A percentile compares a stretch with the other conserved stretches of the same genome.
Conservation (phyloP, 92 coral and sea anemone genomes). For the Zoanthus solanderi region DNA sequence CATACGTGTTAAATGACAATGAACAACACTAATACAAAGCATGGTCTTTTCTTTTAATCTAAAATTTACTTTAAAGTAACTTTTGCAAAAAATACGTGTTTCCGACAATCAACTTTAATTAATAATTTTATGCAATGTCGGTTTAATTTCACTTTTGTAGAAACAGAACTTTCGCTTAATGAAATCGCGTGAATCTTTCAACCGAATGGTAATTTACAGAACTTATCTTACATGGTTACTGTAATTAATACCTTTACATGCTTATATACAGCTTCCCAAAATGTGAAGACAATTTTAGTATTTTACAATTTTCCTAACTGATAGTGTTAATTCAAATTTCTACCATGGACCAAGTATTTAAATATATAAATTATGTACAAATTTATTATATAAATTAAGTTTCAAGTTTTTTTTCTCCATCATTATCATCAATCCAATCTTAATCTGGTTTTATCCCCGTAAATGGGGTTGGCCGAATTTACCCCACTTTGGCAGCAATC, state of each 20-base stretch:
- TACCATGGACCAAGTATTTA: neutral
- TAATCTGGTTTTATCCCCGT: no score
- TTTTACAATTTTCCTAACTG: neutral
- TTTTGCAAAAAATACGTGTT: neutral
- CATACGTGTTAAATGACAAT: slow-evolving; percentile 62
- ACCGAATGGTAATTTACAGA: slow-evolving; percentile 1
- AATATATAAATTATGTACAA: neutral
- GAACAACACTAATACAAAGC: slow-evolving; percentile 56
- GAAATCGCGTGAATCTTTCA: slow-evolving; percentile 34
- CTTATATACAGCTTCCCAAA: neutral
- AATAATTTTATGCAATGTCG: neutral
- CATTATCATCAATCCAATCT: no score
- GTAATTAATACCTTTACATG: neutral
- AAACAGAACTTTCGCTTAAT: slow-evolving; percentile 13
- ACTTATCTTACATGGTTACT: neutral
- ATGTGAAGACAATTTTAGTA: neutral
- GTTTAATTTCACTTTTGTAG: slow-evolving; percentile 9
- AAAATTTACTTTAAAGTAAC: slow-evolving; percentile 23
- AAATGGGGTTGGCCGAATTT: no score
- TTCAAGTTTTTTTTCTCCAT: neutral
- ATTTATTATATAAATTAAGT: neutral
- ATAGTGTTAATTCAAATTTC: neutral
- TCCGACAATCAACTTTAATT: neutral
- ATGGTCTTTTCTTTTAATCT: slow-evolving; percentile 10
- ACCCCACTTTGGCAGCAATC: no score